Evolutionary conservation across 2,113 vertebrate genomes (phyloP), one percentile per base, ranked within the genome.

Genomic region (Panthera uncia): DNA sequence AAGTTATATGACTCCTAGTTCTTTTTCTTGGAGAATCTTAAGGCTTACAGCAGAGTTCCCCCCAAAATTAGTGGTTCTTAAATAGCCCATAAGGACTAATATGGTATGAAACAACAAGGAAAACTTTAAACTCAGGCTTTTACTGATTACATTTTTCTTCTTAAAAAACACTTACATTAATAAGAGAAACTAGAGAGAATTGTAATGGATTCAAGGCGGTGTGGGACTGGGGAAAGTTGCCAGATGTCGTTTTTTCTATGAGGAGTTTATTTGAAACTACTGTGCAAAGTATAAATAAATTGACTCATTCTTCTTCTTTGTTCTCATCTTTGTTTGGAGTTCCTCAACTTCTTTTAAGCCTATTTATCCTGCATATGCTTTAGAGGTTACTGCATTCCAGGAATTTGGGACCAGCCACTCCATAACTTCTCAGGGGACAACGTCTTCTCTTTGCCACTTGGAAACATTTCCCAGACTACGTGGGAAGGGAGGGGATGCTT

Each of bases 281-380:
- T 82, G 50, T 55, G 57, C 57, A 71, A 91, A 96, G 31, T 89
- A 63, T 57, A 95, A 94, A 80, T 89, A 97, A 69, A 41, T 89
- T 33, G 29, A 90, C 74, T 94, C 10, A 10, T 48, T 84, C 79
- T 97, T 95, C 38, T 69, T 31, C 91, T 94, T 92, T 95, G 73
- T 96, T 97, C 89, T 97, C 86, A 79, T 74, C 79, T 89, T 95
- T 96, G 87, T 96, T 96, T 96, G 63, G 80, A 97, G 97, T 97
- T 95, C 88, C 57, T 96, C 94, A 96, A 63, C 27, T 94, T 95
- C 88, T 88, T 96, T 78, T 66, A 48, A 95, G 88, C 38, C 45
- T 48, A 80, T 96, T 89, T 93, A 73, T 74, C 83, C 82, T 95
- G 33, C 5, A 31, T 96, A 90, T 92, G 52, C 94, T 92, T 92